Conservation (phyloP, 2,113 vertebrate species). For the Malurus cyaneus region DNA sequence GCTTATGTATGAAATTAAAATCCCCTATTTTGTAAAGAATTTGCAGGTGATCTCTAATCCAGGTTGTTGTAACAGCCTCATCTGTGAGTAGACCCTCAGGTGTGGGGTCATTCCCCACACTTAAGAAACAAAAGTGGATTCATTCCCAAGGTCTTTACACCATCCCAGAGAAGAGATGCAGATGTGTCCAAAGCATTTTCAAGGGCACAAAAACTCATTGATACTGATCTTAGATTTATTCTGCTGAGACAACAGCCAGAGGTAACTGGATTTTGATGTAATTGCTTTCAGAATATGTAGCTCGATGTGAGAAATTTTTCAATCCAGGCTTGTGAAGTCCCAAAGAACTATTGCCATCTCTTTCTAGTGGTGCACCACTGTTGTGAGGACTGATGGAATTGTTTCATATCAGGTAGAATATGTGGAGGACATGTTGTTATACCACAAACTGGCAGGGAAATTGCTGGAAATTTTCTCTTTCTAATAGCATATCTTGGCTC, state of each 20-base stretch:
- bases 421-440: fast-evolving
- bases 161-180: not conserved
- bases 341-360: not conserved
- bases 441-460: not conserved
- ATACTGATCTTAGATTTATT: not conserved
- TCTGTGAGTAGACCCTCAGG: not conserved
- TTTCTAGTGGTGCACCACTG: not conserved
- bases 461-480: not conserved
- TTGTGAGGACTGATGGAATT: not conserved
- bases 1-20: not conserved
- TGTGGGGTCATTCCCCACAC: no score
- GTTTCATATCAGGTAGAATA: not conserved
- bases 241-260: not conserved
- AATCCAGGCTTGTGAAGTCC: not conserved
- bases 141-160: not conserved
- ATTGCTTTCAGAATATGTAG: not conserved
- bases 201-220: not conserved
- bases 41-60: not conserved
- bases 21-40: not conserved
- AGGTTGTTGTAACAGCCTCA: not conserved
- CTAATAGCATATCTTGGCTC: not conserved
- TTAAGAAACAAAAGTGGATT: not conserved
- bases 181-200: not conserved
- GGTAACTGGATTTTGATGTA: not conserved
- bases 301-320: not conserved